These are phyloP conservation scores for Aricia agestis DNA, from an alignment of 1,140 invertebrate genomes.

Conservation along the genomic window DNA sequence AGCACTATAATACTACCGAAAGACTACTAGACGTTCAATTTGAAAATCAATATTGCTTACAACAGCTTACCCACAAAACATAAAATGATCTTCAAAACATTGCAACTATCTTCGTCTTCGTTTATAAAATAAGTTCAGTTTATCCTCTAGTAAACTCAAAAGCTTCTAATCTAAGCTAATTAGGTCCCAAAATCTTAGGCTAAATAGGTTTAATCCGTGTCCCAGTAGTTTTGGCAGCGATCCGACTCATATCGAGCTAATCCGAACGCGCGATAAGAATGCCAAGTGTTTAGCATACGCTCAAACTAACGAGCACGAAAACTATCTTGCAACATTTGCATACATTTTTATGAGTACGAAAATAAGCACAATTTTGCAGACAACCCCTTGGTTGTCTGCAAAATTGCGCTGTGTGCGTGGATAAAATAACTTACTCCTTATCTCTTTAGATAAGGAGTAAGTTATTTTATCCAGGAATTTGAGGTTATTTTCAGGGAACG, in stretches of 20 bases:
- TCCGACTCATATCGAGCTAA: constrained; percentile 16
- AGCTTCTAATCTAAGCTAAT: not conserved
- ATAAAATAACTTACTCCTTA: no score
- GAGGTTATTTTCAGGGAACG: no score
- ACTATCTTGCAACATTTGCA: constrained; percentile 11
- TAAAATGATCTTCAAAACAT: no score
- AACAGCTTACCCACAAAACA: no score
- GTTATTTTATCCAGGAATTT: not conserved
- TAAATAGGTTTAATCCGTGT: constrained; percentile 6
- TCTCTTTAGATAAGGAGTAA: not conserved
- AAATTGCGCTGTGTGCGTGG: no score
- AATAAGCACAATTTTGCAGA: not conserved
- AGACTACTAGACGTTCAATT: no score
- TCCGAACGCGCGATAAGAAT: constrained; percentile 18
- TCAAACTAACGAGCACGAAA: constrained; percentile 14
- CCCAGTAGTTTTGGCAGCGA: constrained; percentile 21
- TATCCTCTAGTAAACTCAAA: not conserved
- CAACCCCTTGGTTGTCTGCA: no score
- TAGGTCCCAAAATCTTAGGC: not conserved
- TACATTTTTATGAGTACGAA: constrained; percentile 1
- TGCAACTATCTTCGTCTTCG: no score
- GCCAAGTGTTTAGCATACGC: constrained; percentile 20
- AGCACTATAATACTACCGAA: no score
- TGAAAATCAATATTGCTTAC: no score
- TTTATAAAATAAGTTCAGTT: no score